Base-by-base conservation (phyloP, 2,888 invertebrate genomes). In the Leucophenga maculata region DNA sequence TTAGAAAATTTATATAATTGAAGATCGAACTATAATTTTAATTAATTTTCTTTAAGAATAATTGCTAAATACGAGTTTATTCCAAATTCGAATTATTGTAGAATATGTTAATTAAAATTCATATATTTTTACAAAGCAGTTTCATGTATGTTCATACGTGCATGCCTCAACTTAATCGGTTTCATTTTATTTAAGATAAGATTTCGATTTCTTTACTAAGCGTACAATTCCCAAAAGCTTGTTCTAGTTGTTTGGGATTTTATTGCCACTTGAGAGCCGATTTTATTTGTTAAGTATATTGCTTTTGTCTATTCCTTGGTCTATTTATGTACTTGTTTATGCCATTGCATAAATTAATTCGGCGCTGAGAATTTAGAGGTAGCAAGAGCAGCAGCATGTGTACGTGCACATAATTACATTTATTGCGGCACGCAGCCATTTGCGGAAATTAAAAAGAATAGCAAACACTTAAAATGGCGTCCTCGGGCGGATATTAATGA, bases 311-410 rank as follows among this genome's bases (percentile, higher is more conserved):
- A n/a, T n/a, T n/a, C n/a, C n/a, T 50, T 50, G 32, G 59, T 16
- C 46, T 22, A 64, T 64, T 64, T 64, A 48, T 48, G 62, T 64
- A 48, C 62, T 64, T 64, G 62, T 64, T 64, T 64, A 64, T 64
- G 26, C 18, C 26, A 26, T 48, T 48, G 48, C 11, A 59, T 59
- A 59, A 59, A 59, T 59, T 59, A 32, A 16, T 6, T 32, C 22
- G 8, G 9, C 3, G 39, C 39, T 11, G 8, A 39, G 8, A 11
- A 8, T 3, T 1, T 8, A 3, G 4, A 39, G 39, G 11, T 3
- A 39, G 8, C 3, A 8, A 39, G 39, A 8, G 39, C 8, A 8
- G 11, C 1, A 39, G 39, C 39, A 32, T 31, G 59, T 59, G 59
- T 59, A 59, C 59, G 59, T 59, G 59, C 59, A 32, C 59, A 59